Base-by-base conservation (phyloP, 2,888 invertebrate species). In the Ormyrus labotus region DNA sequence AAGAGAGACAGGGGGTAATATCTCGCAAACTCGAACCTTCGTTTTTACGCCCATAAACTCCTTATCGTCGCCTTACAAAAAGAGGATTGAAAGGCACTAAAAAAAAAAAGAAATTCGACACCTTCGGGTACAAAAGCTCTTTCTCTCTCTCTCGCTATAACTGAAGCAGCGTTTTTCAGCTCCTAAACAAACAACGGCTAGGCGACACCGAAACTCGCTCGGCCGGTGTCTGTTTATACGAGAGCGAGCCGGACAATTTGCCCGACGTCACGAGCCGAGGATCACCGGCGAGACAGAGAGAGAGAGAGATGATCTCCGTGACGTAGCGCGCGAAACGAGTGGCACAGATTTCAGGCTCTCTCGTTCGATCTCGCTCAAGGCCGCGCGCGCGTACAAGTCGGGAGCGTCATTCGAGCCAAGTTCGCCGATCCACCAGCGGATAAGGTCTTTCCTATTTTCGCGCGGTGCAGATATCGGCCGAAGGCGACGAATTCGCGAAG, bases 291-390 rank as follows among this genome's bases (percentile, higher is more conserved):
- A 34, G 34, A 34, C 0, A 34, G 34, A 34, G 34, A 34, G 19
- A 19, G 19, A 19, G 19, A 19, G 19, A 34, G 34, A 57, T 45
- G 61, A 72, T 48, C 9, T 48, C 47, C 13, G 45, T 68, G 64
- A 64, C 51, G 68, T 60, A 13, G 53, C 13, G 34, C 34, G 34
- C 34, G 34, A 34, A 34, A 34, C 34, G 57, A 57, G 65, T 67
- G 71, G 71, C 71, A 78, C 71, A 65, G 78, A 72, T 78, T 81
- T 74, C 68, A 34, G 19, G 5, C 34, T 34, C 34, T 34, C 55
- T 53, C 75, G 57, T 65, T 74, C 58, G 67, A 74, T 67, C 69
- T 57, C 58, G 50, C 6, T n/a, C 75, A 67, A 68, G 51, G 63
- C 57, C 53, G 50, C 53, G 2, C 60, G 60, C 69, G 60, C 69